A percentile compares a stretch with the other conserved stretches of the same genome.
Evolutionary conservation across 2,113 vertebrate genomes (phyloP).

Genomic region (Artemisiospiza belli): DNA sequence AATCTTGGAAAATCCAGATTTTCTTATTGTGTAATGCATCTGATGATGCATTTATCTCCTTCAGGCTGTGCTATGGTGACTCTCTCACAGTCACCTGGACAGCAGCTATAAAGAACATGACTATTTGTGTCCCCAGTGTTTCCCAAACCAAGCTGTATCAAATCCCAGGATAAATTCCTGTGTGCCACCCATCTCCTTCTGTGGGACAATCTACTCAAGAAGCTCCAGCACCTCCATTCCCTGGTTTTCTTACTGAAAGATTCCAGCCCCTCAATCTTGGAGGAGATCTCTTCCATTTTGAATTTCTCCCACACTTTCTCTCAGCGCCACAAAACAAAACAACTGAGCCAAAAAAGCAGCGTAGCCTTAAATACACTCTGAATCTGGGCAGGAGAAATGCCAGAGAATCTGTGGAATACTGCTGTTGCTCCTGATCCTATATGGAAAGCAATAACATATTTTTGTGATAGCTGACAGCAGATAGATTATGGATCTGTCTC

Average conservation of each 20-base stretch:
- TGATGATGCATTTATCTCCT: not conserved
- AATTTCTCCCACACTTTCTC: not conserved
- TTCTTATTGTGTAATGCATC: not conserved
- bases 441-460: not conserved
- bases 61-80: not conserved
- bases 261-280: not conserved
- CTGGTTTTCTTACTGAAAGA: not conserved
- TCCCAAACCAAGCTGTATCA: not conserved
- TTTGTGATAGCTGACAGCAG: not conserved
- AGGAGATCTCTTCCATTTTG: not conserved
- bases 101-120: not conserved
- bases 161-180: not conserved
- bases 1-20: not conserved
- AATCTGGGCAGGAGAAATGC: not conserved
- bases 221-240: not conserved
- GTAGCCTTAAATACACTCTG: not conserved
- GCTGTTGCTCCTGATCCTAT: not conserved
- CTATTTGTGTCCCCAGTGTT: not conserved
- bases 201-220: not conserved
- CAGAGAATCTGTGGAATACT: slow-evolving; percentile 11
- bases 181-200: not conserved
- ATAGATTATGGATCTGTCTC: slow-evolving; percentile 1
- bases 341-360: not conserved
- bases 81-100: not conserved
- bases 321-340: not conserved